Evolutionary conservation across 2,888 invertebrate species (phyloP).

Genomic region (Hydrotaea diabolus): DNA sequence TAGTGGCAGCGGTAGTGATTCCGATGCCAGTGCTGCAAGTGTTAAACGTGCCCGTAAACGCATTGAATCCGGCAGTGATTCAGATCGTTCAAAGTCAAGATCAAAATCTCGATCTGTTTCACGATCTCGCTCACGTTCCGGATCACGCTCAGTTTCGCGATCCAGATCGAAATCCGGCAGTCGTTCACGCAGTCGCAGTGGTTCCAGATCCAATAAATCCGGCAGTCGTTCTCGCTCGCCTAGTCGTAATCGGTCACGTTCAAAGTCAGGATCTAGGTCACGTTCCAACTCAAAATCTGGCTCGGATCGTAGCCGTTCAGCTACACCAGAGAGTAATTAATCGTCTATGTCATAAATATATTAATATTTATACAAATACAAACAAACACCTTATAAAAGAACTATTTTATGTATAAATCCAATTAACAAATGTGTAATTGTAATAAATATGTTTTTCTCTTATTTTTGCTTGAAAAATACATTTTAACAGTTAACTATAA

Average conservation of each 20-base stretch:
- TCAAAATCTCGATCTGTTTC: slow-evolving; percentile 69
- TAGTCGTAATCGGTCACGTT: slow-evolving; percentile 69
- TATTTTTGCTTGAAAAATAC: background rate
- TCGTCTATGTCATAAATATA: slow-evolving; percentile 49
- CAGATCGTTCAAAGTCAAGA: slow-evolving; percentile 71
- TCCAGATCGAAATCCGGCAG: slow-evolving; percentile 71
- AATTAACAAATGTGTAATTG: background rate
- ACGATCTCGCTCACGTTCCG: slow-evolving; percentile 74
- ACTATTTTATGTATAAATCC: slow-evolving; percentile 12
- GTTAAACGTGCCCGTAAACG: slow-evolving; percentile 71
- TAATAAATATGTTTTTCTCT: background rate
- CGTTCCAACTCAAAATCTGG: slow-evolving; percentile 75
- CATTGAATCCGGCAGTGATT: slow-evolving; percentile 74
- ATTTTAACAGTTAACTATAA: background rate
- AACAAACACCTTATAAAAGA: background rate
- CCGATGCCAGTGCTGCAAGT: slow-evolving; percentile 70
- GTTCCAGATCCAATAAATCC: slow-evolving; percentile 74
- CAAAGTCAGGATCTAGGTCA: slow-evolving; percentile 78
- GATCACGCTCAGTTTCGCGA: slow-evolving; percentile 56
- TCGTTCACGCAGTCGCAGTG: slow-evolving; percentile 69
- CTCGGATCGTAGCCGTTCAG: slow-evolving; percentile 63
- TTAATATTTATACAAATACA: slow-evolving; percentile 32
- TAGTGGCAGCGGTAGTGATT: slow-evolving; percentile 73
- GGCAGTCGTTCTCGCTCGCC: slow-evolving; percentile 73
- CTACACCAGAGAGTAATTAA: slow-evolving; percentile 31